These are phyloP conservation scores for Grammomys dolichurus DNA, from an alignment of 2,113 vertebrate genomes.

Conservation along the genomic window DNA sequence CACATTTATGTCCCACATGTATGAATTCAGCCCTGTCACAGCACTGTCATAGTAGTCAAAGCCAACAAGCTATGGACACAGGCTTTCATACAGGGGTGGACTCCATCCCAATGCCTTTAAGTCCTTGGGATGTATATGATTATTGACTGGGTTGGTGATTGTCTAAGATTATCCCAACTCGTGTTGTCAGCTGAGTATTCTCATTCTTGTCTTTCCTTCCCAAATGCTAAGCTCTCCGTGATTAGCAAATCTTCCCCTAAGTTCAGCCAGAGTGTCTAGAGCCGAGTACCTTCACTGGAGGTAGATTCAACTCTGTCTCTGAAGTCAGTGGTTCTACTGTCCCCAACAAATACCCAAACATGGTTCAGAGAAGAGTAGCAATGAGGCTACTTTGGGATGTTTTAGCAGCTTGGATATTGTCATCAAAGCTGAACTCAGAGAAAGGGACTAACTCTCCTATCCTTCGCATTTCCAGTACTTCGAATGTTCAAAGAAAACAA, in stretches of 20 bases:
- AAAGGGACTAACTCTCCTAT: too few relatives aligned
- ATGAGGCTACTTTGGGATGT: not conserved
- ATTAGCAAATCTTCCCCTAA: not conserved
- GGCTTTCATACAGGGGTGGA: not conserved
- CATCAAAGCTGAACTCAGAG: not conserved
- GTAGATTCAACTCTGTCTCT: not conserved
- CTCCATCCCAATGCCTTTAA: not conserved
- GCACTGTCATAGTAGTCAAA: too few relatives aligned
- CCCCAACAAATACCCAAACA: not conserved
- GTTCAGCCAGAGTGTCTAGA: not conserved
- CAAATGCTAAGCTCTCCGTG: not conserved
- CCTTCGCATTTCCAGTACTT: not conserved
- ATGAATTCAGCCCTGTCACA: too few relatives aligned
- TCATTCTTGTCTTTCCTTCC: slow-evolving; percentile 16
- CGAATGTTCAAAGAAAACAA: not conserved
- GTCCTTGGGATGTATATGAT: not conserved
- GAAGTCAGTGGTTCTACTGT: too few relatives aligned
- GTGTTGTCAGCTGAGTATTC: not conserved
- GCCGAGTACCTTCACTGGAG: not conserved
- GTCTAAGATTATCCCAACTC: not conserved
- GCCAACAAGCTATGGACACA: not conserved
- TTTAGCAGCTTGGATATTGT: not conserved
- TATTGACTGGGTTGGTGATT: not conserved
- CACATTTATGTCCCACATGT: rapidly evolving
- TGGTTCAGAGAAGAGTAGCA: not conserved